Percentiles rank a stretch among this genome's conserved stretches.
phyloP scores from a whole-genome alignment of 2,888 invertebrate genomes.

The Agrochola circellaris region DNA sequence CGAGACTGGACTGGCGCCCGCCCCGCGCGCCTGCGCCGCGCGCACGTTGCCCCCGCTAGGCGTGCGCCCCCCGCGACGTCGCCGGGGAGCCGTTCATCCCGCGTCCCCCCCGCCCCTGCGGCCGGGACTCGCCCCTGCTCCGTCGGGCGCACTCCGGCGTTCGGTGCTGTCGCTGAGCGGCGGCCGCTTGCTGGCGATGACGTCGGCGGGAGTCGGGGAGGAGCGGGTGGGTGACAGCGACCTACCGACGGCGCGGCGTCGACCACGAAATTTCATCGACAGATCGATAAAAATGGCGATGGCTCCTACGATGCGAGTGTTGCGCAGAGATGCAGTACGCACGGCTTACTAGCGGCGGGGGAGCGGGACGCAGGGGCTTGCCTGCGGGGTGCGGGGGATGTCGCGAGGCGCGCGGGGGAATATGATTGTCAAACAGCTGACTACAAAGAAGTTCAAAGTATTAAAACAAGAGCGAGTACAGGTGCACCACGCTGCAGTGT shows the following conservation, averaged over 20 bases:
- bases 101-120: constrained; percentile 65
- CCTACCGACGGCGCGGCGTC: constrained; percentile 39
- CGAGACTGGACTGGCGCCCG: constrained; percentile 83
- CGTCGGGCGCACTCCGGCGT: constrained; percentile 28
- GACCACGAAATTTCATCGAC: constrained; percentile 68
- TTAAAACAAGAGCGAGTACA: constrained; percentile 39
- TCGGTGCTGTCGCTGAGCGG: constrained; percentile 38
- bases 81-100: constrained; percentile 71
- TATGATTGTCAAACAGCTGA: constrained; percentile 87
- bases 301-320: constrained; percentile 70
- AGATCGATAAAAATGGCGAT: constrained; percentile 82
- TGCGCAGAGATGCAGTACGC: constrained; percentile 81
- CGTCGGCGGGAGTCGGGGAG: constrained; percentile 49
- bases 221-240: constrained; percentile 55
- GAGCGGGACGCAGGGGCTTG: neutral
- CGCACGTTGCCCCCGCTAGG: constrained; percentile 72
- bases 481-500: constrained; percentile 28
- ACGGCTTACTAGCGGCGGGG: constrained; percentile 60
- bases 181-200: constrained; percentile 42
- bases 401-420: constrained; percentile 66
- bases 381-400: constrained; percentile 48
- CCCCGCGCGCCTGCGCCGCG: constrained; percentile 80
- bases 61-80: constrained; percentile 70
- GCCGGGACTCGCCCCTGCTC: constrained; percentile 58
- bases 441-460: constrained; percentile 79